Evolutionary conservation across 2,113 vertebrate genomes (phyloP).

Genomic region (Syngnathus typhle): DNA sequence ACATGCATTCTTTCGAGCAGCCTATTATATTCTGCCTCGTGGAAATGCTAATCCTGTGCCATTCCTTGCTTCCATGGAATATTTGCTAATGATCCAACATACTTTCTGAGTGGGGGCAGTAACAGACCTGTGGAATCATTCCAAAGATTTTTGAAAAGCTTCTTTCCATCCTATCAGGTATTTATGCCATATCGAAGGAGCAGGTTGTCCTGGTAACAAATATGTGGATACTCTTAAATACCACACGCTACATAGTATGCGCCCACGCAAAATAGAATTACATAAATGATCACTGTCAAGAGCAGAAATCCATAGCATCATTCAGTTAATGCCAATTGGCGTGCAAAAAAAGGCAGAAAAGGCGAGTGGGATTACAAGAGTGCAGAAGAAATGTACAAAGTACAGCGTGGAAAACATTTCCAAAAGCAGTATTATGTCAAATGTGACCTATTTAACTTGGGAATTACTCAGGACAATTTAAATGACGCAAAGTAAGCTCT

Average conservation of each 20-base stretch:
- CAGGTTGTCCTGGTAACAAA: constrained; percentile 47
- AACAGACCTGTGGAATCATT: constrained; percentile 48
- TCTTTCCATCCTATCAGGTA: constrained; percentile 21
- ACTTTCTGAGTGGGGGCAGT: constrained; percentile 40
- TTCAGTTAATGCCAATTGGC: constrained; percentile 20
- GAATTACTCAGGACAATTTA: not conserved
- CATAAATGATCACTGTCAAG: not conserved
- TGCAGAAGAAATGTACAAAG: constrained; percentile 2
- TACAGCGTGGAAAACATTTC: not conserved
- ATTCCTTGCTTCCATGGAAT: constrained; percentile 26
- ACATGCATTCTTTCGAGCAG: constrained; percentile 31
- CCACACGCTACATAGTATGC: constrained; percentile 16
- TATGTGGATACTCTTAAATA: constrained; percentile 26
- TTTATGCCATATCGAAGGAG: constrained; percentile 36
- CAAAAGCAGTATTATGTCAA: not conserved
- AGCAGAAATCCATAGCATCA: constrained; percentile 5
- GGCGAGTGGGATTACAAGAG: not conserved
- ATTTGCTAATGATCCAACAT: constrained; percentile 55
- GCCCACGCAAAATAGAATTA: constrained; percentile 3
- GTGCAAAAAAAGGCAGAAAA: constrained; percentile 5
- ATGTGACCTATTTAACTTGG: not conserved
- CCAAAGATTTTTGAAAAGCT: constrained; percentile 30
- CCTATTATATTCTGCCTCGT: constrained; percentile 34
- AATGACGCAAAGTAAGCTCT: not conserved
- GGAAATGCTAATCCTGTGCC: constrained; percentile 38